phyloP scores from a whole-genome alignment of 2,113 vertebrate species.

The Heloderma charlesbogerti region DNA sequence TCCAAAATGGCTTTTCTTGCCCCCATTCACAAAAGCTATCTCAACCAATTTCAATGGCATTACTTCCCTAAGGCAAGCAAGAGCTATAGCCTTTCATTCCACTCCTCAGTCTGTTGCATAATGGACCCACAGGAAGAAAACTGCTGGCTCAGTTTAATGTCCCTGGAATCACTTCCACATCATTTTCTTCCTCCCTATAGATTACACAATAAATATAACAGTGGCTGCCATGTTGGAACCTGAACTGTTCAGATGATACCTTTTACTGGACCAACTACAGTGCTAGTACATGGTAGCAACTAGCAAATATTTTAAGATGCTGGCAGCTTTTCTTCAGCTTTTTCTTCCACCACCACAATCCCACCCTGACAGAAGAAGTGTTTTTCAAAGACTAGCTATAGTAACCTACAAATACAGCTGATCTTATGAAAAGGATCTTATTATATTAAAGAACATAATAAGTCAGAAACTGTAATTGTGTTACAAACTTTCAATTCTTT shows the following conservation, averaged over 20 bases:
- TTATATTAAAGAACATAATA: background rate
- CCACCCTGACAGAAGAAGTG: background rate
- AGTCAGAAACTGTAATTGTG: background rate
- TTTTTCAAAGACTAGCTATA: background rate
- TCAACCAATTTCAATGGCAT: background rate
- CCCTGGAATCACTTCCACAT: background rate
- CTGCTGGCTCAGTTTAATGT: background rate
- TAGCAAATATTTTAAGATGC: background rate
- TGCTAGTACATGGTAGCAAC: background rate
- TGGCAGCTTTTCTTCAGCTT: background rate
- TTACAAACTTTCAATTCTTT: background rate
- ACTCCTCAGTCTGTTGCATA: conserved; percentile 29
- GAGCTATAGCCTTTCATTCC: background rate
- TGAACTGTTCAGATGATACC: background rate
- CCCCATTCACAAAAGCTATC: rapidly evolving
- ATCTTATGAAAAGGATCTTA: background rate
- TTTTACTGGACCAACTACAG: background rate
- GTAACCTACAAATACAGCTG: background rate
- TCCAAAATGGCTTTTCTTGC: background rate
- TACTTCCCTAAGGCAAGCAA: background rate
- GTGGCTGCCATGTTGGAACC: no score
- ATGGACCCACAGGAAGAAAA: conserved; percentile 2
- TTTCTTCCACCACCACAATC: background rate
- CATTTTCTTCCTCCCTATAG: background rate
- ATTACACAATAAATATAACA: background rate